Evolutionary conservation across 2,113 vertebrate genomes (phyloP), one percentile per base, ranked within the genome.

Genomic region (Electrona antarctica): DNA sequence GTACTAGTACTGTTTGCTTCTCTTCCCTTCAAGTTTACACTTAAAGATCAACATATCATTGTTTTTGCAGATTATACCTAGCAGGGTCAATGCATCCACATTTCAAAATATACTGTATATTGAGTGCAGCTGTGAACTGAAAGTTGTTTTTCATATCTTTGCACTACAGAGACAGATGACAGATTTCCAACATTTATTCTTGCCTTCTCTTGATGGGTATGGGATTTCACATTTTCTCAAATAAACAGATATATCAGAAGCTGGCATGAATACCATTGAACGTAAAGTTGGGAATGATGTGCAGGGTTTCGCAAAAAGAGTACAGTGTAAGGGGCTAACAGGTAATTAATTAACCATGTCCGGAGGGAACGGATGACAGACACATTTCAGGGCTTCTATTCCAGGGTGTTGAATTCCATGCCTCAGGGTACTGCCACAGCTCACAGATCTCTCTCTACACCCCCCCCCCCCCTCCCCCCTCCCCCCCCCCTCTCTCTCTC

Each of bases 271-370:
- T 28, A 48, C 58, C 47, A 51, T 50, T 56, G 64, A 56, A 41
- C 1, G 46, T 51, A 13, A 67, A 73, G 48, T 71, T 60, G 56
- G 70, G 74, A 81, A 76, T 64, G 71, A 76, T 67, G 49, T 66
- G 74, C 61, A 79, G 55, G 78, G 64, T 74, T 85, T 90, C 84
- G 79, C 56, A 79, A 74, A 57, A 74, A 70, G 71, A 71, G 64
- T 87, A 80, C 71, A 69, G 77, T 73, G 60, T 41, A 73, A 72
- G 33, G 76, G 69, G 67, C 74, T 61, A 80, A 84, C 62, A 12
- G 90, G 83, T 92, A 92, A 92, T 92, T 92, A 90, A 92, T 91
- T 89, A 91, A 91, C 81, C 80, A 89, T 85, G 87, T 88, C 89
- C 87, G 79, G n/a, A 61, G 90, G 90, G 82, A 84, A 85, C 85